Percentiles rank a stretch among this genome's conserved stretches.
phyloP scores from a whole-genome alignment of 2,888 invertebrate species.

The Argynnis bischoffii region DNA sequence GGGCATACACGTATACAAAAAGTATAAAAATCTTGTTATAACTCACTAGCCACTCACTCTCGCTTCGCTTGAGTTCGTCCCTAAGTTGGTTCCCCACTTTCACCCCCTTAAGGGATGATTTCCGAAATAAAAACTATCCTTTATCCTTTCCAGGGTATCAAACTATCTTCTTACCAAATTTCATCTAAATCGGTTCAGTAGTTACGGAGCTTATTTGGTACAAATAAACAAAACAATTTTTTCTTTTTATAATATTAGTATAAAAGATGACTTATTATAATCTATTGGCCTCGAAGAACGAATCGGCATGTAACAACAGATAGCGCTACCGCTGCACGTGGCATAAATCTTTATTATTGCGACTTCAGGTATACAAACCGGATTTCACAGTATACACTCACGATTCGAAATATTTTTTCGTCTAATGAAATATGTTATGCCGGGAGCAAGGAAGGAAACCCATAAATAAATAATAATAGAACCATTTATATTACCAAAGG shows the following conservation, averaged over 20 bases:
- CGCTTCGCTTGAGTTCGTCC: no score
- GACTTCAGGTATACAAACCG: slow-evolving; percentile 80
- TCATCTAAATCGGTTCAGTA: no score
- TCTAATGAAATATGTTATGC: slow-evolving; percentile 80
- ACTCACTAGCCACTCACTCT: no score
- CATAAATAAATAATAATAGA: slow-evolving; percentile 83
- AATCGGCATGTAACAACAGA: slow-evolving; percentile 80
- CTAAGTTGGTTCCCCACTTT: no score
- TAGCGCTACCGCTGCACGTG: slow-evolving; percentile 81
- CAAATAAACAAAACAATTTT: no score
- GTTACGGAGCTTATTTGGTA: no score
- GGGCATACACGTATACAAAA: no score
- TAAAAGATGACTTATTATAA: slow-evolving; percentile 65
- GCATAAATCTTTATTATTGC: slow-evolving; percentile 82
- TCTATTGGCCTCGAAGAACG: slow-evolving; percentile 80
- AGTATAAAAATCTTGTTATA: slow-evolving; percentile 34
- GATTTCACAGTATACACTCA: slow-evolving; percentile 76
- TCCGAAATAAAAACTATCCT: no score
- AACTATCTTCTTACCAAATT: no score
- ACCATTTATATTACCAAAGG: slow-evolving; percentile 83
- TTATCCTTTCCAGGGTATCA: no score
- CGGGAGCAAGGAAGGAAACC: slow-evolving; percentile 77
- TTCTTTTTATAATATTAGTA: no score
- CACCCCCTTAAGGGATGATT: no score
- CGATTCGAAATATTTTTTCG: slow-evolving; percentile 79